Percentiles rank a stretch among this genome's conserved stretches.
Evolutionary conservation across 2,113 vertebrate species (phyloP).

Genomic region (Lasiurus cinereus): DNA sequence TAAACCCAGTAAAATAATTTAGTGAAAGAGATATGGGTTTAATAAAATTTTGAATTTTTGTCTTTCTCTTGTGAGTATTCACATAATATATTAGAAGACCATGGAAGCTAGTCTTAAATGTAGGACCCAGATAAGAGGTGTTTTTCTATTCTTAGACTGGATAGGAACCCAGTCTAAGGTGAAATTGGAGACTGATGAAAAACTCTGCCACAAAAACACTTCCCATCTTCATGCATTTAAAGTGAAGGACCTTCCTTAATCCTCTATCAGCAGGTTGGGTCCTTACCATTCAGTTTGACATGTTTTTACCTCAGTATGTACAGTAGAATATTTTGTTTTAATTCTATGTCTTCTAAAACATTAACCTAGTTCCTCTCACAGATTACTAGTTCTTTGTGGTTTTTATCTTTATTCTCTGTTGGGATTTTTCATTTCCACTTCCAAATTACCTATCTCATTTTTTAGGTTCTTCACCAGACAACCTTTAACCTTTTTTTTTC

Average conservation of each 20-base stretch:
- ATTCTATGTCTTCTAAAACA: background rate
- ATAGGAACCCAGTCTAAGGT: background rate
- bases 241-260: background rate
- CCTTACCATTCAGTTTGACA: background rate
- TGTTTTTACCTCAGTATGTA: background rate
- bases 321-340: background rate
- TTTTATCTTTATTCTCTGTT: background rate
- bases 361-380: background rate
- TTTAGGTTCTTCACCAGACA: background rate
- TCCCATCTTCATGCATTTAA: background rate
- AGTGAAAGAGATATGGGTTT: background rate
- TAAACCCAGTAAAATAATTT: background rate
- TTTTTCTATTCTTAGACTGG: background rate
- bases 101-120: background rate
- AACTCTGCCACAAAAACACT: background rate
- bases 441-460: background rate
- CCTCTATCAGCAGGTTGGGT: background rate
- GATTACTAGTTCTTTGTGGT: background rate
- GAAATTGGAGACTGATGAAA: background rate
- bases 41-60: slow-evolving; percentile 21
- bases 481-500: background rate
- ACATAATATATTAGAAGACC: background rate
- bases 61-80: background rate
- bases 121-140: background rate
- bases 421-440: background rate